These are phyloP conservation scores for Parasteatoda tepidariorum DNA, from an alignment of 1,140 invertebrate species.

Conservation along the genomic window DNA sequence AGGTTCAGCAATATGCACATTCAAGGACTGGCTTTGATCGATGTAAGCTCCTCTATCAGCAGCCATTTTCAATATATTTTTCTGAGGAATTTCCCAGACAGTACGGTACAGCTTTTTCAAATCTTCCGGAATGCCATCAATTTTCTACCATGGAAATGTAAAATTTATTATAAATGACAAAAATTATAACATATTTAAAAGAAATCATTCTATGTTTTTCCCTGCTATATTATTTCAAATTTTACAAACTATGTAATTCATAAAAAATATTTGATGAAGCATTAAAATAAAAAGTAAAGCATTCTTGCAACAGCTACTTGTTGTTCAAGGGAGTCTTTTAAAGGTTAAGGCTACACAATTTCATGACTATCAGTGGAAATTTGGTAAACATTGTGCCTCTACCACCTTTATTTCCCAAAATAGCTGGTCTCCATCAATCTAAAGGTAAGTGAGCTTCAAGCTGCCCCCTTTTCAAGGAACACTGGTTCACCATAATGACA, in stretches of 20 bases:
- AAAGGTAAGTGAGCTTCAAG: too few species aligned
- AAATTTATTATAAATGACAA: neutral
- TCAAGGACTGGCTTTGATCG: conserved; percentile 98
- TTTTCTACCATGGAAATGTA: conserved; percentile 74
- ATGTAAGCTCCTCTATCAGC: conserved; percentile 98
- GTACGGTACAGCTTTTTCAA: conserved; percentile 96
- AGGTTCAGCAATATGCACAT: conserved; percentile 95
- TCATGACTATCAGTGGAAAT: too few species aligned
- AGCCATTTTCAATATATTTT: conserved; percentile 95
- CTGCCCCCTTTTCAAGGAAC: too few species aligned
- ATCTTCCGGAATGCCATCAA: conserved; percentile 87
- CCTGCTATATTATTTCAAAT: neutral
- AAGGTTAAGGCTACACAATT: too few species aligned
- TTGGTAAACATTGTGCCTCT: too few species aligned
- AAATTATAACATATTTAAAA: too few species aligned
- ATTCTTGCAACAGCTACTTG: too few species aligned
- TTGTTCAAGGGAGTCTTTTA: too few species aligned
- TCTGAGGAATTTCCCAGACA: conserved; percentile 98
- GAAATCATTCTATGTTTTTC: too few species aligned
- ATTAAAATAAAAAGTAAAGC: neutral
- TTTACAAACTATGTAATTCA: neutral
- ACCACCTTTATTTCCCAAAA: too few species aligned
- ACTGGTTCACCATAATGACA: too few species aligned
- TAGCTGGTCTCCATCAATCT: too few species aligned
- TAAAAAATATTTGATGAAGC: neutral